Conservation (phyloP, 2,797 vertebrate species). For the Melanotaenia parkinsoni region DNA sequence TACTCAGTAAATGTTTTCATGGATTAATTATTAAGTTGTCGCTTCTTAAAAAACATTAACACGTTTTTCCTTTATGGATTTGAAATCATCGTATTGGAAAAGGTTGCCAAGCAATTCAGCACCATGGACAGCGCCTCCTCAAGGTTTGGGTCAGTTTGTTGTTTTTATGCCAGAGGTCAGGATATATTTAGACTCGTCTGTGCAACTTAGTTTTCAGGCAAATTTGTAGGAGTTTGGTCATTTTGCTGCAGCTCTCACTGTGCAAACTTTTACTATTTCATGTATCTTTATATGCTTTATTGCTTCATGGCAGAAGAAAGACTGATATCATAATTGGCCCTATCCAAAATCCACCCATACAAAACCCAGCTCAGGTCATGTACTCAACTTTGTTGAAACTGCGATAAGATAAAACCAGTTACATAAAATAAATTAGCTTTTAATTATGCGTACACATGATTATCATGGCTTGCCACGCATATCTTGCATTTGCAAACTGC, state of each 20-base stretch:
- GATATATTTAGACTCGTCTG: constrained; percentile 30
- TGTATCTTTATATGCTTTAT: too few relatives aligned
- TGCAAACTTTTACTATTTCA: too few relatives aligned
- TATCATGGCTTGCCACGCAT: too few relatives aligned
- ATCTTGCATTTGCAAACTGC: too few relatives aligned
- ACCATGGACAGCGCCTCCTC: constrained; percentile 28
- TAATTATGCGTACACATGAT: too few relatives aligned
- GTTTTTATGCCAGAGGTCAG: constrained; percentile 19
- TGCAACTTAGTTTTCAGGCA: constrained; percentile 22
- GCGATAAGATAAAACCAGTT: too few relatives aligned
- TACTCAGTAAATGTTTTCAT: not conserved
- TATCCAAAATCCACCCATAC: too few relatives aligned
- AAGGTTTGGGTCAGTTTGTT: constrained; percentile 15
- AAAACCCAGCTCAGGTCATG: too few relatives aligned
- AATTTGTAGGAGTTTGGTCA: not conserved
- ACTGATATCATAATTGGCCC: too few relatives aligned
- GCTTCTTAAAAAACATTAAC: not conserved
- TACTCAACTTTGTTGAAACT: too few relatives aligned
- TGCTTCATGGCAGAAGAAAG: too few relatives aligned
- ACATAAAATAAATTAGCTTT: too few relatives aligned
- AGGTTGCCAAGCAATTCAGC: constrained; percentile 4
- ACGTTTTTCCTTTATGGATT: not conserved
- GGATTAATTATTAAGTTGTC: not conserved
- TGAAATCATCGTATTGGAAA: rapidly evolving
- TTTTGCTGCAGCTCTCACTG: not conserved